phyloP scores from a whole-genome alignment of 2,888 invertebrate species.

The Drosophila meridionalis region DNA sequence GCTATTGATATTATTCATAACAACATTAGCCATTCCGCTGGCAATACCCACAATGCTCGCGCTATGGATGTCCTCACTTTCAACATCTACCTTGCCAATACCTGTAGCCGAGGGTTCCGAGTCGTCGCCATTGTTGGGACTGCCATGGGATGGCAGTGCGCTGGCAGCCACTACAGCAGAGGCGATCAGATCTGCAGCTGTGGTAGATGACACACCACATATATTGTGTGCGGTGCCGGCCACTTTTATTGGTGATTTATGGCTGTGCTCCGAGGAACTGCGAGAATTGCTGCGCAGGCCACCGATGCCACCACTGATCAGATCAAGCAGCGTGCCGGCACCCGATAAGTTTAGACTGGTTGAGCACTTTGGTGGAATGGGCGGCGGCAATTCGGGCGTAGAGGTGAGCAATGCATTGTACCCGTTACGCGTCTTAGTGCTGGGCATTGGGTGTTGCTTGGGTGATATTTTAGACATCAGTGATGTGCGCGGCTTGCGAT shows the following conservation, averaged over 20 bases:
- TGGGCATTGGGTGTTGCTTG: conserved; percentile 82
- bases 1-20: conserved; percentile 15
- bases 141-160: conserved; percentile 84
- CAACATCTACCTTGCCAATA: conserved; percentile 51
- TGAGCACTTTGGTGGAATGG: conserved; percentile 82
- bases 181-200: conserved; percentile 73
- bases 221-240: conserved; percentile 24
- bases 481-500: conserved; percentile 82
- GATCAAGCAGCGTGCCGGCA: conserved; percentile 76
- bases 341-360: conserved; percentile 31
- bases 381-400: conserved; percentile 83
- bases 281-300: conserved; percentile 70
- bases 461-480: conserved; percentile 85
- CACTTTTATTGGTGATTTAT: conserved; percentile 86
- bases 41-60: conserved; percentile 10
- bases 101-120: conserved; percentile 85
- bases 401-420: conserved; percentile 84
- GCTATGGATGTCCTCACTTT: conserved; percentile 50
- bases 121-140: conserved; percentile 84
- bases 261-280: conserved; percentile 85
- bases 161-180: conserved; percentile 59
- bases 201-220: conserved; percentile 38
- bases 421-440: conserved; percentile 84
- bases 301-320: conserved; percentile 51
- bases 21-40: conserved; percentile 24